These are phyloP conservation scores for Idaea dimidiata DNA, from an alignment of 2,888 invertebrate species.

Conservation along the genomic window DNA sequence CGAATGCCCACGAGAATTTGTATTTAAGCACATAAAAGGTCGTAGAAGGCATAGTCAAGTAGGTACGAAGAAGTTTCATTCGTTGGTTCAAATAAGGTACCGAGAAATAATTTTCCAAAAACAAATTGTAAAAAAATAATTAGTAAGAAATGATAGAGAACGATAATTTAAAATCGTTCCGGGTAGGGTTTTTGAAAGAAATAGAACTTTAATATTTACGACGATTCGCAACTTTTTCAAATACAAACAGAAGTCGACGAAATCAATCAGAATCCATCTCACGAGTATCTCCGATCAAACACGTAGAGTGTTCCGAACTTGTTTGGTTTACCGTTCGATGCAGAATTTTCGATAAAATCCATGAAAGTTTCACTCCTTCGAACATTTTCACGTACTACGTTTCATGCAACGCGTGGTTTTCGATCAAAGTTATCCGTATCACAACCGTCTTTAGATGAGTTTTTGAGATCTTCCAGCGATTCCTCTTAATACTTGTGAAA, in stretches of 20 bases:
- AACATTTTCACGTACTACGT: constrained; percentile 61
- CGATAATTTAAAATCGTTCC: not conserved
- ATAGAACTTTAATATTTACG: constrained; percentile 2
- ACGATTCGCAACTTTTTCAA: constrained; percentile 38
- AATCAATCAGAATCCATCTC: constrained; percentile 69
- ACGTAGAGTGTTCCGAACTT: constrained; percentile 56
- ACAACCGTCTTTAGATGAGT: constrained; percentile 43
- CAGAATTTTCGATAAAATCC: constrained; percentile 70
- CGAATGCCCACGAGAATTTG: too few relatives aligned
- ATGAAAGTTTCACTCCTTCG: constrained; percentile 46
- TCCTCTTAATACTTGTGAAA: constrained; percentile 25
- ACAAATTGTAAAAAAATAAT: too few relatives aligned
- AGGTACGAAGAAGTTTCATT: too few relatives aligned
- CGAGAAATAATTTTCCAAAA: too few relatives aligned
- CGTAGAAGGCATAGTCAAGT: too few relatives aligned
- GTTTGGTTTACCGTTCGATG: constrained; percentile 58
- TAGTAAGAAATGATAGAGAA: too few relatives aligned
- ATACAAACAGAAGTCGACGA: constrained; percentile 55
- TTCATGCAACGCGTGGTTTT: constrained; percentile 68
- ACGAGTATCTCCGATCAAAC: constrained; percentile 59
- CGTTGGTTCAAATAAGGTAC: too few relatives aligned
- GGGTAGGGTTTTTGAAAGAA: not conserved
- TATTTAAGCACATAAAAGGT: too few relatives aligned
- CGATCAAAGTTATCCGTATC: constrained; percentile 72
- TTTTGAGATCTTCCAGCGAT: constrained; percentile 27